Evolutionary conservation across 2,888 invertebrate species (phyloP), one percentile per base, ranked within the genome.

Genomic region (Hirtodrosophila alboralis): DNA sequence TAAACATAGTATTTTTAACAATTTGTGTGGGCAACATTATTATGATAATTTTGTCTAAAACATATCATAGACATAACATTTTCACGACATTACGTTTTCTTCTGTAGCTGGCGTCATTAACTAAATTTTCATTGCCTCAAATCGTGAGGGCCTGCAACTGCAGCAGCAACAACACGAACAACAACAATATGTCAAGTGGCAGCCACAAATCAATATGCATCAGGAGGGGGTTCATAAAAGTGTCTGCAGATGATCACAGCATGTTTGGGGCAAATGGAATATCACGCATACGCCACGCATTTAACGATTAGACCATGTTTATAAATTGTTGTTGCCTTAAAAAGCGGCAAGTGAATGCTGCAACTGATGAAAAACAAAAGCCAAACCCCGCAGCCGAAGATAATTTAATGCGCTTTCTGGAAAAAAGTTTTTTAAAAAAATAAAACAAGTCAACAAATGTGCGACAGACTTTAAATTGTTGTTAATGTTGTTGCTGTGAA

Each of bases 381-480:
- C 33, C 34, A 51, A 68, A 68, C 23, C 57, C 10, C 27, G 13
- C 36, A 54, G 58, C 52, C 53, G 16, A 27, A 52, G 44, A 30
- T 40, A 53, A 31, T 72, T 52, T 45, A 49, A 47, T 49, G 56
- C 56, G 56, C 28, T 57, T 68, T 67, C 62, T 38, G 28, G 23
- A 28, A 33, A 68, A 61, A 48, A 48, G 41, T 14, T n/a, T n/a
- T n/a, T n/a, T 58, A 37, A 37, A 51, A 34, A 14, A 43, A 40
- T 43, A 13, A 49, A 76, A 76, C 76, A 73, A 62, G 70, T 75
- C 26, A 40, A 37, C 48, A 63, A 58, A 33, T 51, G 30, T 72
- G 63, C 49, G 63, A 71, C 75, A 62, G 48, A 43, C 45, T 52
- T 40, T 44, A 41, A 63, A 56, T 36, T 65, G 60, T 52, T 45